phyloP scores from a whole-genome alignment of 2,888 invertebrate species.

The Dugesia japonica region DNA sequence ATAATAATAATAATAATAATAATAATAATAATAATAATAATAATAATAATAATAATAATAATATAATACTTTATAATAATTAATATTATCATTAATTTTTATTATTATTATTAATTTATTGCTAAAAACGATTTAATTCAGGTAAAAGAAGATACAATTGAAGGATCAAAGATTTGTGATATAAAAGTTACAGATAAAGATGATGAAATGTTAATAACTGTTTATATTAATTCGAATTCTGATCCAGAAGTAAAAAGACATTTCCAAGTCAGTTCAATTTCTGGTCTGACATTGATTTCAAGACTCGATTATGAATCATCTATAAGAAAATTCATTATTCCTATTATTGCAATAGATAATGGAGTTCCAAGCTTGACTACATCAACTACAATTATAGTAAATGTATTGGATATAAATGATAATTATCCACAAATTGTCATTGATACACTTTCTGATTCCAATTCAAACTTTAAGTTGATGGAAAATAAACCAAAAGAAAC shows the following conservation, averaged over 20 bases:
- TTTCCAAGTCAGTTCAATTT: neutral
- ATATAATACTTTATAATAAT: too few relatives aligned
- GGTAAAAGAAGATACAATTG: neutral
- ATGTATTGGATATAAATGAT: slow-evolving; percentile 28
- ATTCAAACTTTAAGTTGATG: neutral
- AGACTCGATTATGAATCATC: neutral
- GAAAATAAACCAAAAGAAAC: slow-evolving; percentile 25
- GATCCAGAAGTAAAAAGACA: neutral
- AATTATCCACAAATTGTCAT: slow-evolving; percentile 27
- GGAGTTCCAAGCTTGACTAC: slow-evolving; percentile 27
- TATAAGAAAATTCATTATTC: neutral
- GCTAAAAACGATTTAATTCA: too few relatives aligned
- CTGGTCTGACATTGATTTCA: neutral
- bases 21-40: too few relatives aligned
- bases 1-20: too few relatives aligned
- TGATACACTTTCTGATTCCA: neutral
- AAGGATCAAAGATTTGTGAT: neutral
- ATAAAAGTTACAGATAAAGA: neutral
- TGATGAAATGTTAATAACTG: neutral
- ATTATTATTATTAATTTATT: too few relatives aligned
- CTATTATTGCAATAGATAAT: slow-evolving; percentile 31
- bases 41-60: too few relatives aligned
- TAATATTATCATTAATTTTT: too few relatives aligned
- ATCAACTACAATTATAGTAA: slow-evolving; percentile 23
- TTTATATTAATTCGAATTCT: neutral